Evolutionary conservation across 2,113 vertebrate genomes (phyloP).

Genomic region (Neoarius graeffei): DNA sequence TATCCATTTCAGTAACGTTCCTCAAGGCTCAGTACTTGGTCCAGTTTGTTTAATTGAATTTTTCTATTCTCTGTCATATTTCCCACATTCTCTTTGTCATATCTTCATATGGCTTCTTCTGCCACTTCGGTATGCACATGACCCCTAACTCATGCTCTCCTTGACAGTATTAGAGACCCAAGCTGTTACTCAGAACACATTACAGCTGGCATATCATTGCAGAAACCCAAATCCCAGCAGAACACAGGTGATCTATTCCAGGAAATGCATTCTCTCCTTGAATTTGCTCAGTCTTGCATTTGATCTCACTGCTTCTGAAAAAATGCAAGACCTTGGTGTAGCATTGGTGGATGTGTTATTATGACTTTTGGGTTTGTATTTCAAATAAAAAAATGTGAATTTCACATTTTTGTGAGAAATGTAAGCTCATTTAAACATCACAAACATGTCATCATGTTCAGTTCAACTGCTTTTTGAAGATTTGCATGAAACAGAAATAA

Average conservation of each 20-base stretch:
- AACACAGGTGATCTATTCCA: too few relatives aligned
- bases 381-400: background rate
- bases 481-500: conserved; percentile 33
- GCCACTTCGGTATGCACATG: background rate
- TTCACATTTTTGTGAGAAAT: background rate
- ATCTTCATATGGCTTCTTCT: background rate
- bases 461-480: conserved; percentile 36
- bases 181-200: background rate
- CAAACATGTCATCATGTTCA: background rate
- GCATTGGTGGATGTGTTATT: background rate
- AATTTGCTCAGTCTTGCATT: background rate
- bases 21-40: background rate
- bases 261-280: background rate
- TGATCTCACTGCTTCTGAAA: background rate
- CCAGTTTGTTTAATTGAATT: background rate
- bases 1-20: background rate
- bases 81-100: background rate
- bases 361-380: background rate
- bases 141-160: background rate
- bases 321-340: background rate
- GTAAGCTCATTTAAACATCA: background rate
- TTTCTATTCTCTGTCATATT: background rate
- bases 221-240: background rate
- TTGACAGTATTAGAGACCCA: background rate
- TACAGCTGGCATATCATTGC: background rate